Conservation (phyloP, 30 jellyfish, hydroid and myxozoan genomes). For the Turritopsis rubra region DNA sequence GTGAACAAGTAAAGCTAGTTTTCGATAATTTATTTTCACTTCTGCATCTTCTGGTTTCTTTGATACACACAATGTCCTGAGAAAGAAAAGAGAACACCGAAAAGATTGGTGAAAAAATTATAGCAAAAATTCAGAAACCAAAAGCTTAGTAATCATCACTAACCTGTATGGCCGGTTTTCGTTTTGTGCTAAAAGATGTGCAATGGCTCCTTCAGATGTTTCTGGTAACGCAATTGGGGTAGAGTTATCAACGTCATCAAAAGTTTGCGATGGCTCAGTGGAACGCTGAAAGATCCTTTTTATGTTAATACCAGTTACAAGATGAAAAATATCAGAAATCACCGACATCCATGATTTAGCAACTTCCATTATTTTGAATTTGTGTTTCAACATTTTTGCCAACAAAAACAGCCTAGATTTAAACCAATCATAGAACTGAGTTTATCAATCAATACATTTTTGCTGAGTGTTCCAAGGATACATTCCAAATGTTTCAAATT, state of each 20-base stretch:
- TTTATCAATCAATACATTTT: not conserved
- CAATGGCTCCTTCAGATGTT: constrained; percentile 22
- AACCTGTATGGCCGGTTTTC: constrained; percentile 37
- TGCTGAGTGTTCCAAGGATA: not conserved
- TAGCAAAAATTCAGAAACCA: not conserved
- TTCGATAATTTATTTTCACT: constrained; percentile 28
- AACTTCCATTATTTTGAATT: not conserved
- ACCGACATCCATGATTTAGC: not conserved
- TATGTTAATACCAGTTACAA: constrained; percentile 21
- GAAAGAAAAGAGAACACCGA: not conserved
- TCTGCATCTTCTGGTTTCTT: constrained; percentile 5
- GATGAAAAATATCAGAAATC: not conserved
- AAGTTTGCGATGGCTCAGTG: not conserved
- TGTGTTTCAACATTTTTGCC: not conserved
- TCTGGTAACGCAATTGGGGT: constrained; percentile 13
- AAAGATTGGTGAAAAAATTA: not conserved
- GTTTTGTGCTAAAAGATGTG: constrained; percentile 11
- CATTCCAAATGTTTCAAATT: no score
- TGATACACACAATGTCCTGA: constrained; percentile 32
- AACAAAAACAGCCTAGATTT: not conserved
- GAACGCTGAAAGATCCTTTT: not conserved
- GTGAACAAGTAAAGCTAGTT: constrained; percentile 73
- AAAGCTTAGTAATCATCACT: not conserved
- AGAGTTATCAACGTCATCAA: not conserved
- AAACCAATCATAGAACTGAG: not conserved